Conservation (phyloP, 1,140 invertebrate genomes). For the Lasioglossum albipes region DNA sequence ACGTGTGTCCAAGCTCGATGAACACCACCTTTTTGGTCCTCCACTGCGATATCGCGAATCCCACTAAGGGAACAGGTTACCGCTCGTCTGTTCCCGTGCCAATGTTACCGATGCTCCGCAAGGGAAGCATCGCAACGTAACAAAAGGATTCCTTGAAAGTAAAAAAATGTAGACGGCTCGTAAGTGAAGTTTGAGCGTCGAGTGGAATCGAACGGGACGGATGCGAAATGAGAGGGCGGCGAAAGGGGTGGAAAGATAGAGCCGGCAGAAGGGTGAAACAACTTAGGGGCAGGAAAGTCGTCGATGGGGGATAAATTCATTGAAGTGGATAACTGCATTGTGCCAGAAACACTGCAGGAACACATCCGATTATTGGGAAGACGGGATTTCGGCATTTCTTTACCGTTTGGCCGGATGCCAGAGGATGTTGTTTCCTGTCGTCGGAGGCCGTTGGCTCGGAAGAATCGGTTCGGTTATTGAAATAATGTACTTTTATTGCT, state of each 20-base stretch:
- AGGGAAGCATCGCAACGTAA: no score
- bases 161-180: not conserved
- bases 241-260: no score
- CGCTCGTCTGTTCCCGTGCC: no score
- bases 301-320: constrained; percentile 70
- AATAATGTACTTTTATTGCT: constrained; percentile 77
- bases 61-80: no score
- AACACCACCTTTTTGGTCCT: no score
- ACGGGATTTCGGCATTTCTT: constrained; percentile 76
- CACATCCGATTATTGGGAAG: constrained; percentile 78
- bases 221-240: not conserved
- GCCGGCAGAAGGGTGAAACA: constrained; percentile 22
- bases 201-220: not conserved
- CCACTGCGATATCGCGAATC: no score
- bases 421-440: constrained; percentile 77
- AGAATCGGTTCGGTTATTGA: constrained; percentile 77
- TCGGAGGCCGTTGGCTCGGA: constrained; percentile 72
- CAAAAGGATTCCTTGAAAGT: no score
- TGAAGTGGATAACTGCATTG: constrained; percentile 76
- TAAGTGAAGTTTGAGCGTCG: not conserved
- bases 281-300: constrained; percentile 39
- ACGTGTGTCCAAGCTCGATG: no score
- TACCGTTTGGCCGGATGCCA: constrained; percentile 72
- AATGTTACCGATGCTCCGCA: no score
- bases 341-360: constrained; percentile 75